Evolutionary conservation across 2,888 invertebrate genomes (phyloP).

Genomic region (Cancer borealis): DNA sequence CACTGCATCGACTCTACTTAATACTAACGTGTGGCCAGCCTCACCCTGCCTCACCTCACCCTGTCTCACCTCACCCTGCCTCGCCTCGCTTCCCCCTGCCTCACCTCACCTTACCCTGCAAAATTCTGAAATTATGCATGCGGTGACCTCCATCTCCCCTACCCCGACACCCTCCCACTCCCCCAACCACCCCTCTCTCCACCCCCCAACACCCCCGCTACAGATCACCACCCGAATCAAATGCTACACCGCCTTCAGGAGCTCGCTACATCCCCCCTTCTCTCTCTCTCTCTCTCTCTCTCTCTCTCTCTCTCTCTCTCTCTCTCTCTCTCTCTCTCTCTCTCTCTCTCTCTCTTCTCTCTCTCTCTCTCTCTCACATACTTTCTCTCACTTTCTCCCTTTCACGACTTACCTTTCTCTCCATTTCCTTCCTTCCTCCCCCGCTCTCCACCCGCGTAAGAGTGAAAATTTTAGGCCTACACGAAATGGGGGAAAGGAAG

Average conservation of each 20-base stretch:
- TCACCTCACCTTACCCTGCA: background rate
- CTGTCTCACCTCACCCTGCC: background rate
- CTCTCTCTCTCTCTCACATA: constrained; percentile 55
- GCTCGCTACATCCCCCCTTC: background rate
- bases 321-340: background rate
- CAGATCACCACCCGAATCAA: constrained; percentile 38
- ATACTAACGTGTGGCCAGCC: background rate
- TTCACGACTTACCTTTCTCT: background rate
- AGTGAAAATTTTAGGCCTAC: background rate
- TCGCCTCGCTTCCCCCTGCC: background rate
- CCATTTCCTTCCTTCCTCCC: background rate
- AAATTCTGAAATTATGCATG: background rate
- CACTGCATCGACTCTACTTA: constrained; percentile 12
- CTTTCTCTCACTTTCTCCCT: background rate
- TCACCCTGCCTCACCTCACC: background rate
- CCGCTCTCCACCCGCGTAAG: background rate
- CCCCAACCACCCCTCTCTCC: background rate
- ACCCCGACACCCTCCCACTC: background rate
- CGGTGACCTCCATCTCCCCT: background rate
- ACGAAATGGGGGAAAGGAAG: background rate
- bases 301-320: constrained; percentile 54
- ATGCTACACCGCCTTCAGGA: background rate
- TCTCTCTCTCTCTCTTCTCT: background rate
- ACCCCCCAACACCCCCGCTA: background rate
- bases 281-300: constrained; percentile 36